Percentiles rank a stretch among this genome's conserved stretches.
These are phyloP conservation scores for Drosophila flavopinicola DNA, from an alignment of 2,888 invertebrate species.

Conservation along the genomic window DNA sequence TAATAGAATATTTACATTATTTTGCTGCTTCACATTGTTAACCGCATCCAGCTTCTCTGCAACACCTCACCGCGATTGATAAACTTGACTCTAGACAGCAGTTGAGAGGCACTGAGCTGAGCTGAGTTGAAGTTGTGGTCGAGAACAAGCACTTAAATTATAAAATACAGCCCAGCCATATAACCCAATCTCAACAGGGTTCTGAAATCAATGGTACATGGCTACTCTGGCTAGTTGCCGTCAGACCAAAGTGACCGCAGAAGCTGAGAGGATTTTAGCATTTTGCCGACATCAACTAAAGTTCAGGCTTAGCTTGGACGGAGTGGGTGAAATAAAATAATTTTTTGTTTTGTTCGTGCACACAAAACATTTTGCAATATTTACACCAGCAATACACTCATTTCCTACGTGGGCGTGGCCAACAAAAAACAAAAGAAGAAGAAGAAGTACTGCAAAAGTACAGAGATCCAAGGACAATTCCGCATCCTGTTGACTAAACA, in stretches of 20 bases:
- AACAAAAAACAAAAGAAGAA: constrained; percentile 8
- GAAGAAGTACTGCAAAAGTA: constrained; percentile 19
- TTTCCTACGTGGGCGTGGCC: constrained; percentile 45
- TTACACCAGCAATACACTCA: constrained; percentile 67
- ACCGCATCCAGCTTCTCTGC: neutral
- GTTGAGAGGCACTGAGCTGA: constrained; percentile 18
- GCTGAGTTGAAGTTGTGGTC: constrained; percentile 31
- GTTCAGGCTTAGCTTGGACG: constrained; percentile 23
- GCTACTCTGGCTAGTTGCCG: constrained; percentile 27
- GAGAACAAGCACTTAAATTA: constrained; percentile 47
- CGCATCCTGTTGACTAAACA: constrained; percentile 51
- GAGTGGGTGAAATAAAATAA: constrained; percentile 16
- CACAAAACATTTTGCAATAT: constrained; percentile 63
- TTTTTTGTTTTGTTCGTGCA: constrained; percentile 9
- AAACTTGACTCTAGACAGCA: constrained; percentile 21
- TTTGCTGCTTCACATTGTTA: neutral
- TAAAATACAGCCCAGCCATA: constrained; percentile 17
- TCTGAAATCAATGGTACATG: constrained; percentile 45
- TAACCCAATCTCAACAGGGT: constrained; percentile 10
- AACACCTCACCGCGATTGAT: constrained; percentile 22
- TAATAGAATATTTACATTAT: neutral
- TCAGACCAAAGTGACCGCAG: constrained; percentile 49
- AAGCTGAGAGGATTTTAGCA: constrained; percentile 66
- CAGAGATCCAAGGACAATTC: constrained; percentile 45
- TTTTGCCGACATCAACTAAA: constrained; percentile 52